Base-by-base conservation (phyloP, 1,140 invertebrate genomes). In the Caenorhabditis brenneri region DNA sequence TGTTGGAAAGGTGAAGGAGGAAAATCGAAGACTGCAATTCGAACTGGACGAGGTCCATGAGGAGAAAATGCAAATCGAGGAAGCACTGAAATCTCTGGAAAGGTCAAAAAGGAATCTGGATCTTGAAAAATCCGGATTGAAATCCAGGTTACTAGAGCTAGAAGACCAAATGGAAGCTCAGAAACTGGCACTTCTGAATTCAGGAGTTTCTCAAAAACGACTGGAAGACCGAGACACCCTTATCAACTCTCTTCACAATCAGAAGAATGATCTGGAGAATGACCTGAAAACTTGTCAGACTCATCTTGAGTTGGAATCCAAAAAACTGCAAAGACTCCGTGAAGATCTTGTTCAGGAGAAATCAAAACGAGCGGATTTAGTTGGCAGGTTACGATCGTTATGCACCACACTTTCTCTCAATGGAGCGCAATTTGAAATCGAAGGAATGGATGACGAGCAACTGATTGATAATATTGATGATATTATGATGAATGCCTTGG, bases 281-380 rank as follows among this genome's bases (percentile, higher is more conserved):
- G 58, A 46, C 5, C 19, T 81, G 55, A 69, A 48, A 29, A 79
- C 39, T 3, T 51, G 48, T 15, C 53, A 53, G 27, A 46, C 46
- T 19, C 58, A 84, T 51, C 27, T 87, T 7, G 86, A 87, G 6
- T 39, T 87, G 31, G 86, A 87, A 42, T 69, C 81, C n/a, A 60
- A 83, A n/a, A 87, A 87, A 53, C 82, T 86, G 0, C 82, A 86
- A 24, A 15, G 86, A 16, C 48, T 87, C 0, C 39, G 86, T 19
- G 86, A 87, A 42, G 86, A 87, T 58, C 24, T 87, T 9, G 82
- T 87, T 4, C 48, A 33, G 7, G 86, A 87, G 55, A 87, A 87
- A 60, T 65, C 86, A n/a, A 79, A 42, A 24, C 19, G 60, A 22
- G 82, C 74, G 12, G 86, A 87, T 29, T n/a, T 87, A 6, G 60